phyloP scores from a whole-genome alignment of 2,888 invertebrate genomes.

The Cheilosia variabilis region DNA sequence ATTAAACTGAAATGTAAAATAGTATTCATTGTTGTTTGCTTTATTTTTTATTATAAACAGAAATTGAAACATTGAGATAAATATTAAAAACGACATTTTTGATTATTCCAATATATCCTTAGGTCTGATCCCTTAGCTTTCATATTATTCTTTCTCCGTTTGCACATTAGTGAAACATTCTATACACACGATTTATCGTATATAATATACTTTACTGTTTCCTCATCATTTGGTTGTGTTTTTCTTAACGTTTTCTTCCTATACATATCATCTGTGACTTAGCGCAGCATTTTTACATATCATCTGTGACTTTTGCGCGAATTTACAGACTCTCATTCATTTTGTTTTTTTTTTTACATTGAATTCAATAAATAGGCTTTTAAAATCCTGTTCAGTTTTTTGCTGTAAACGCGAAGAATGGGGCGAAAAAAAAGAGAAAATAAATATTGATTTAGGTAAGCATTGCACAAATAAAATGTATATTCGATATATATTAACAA shows the following conservation, averaged over 20 bases:
- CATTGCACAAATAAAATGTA: slow-evolving; percentile 57
- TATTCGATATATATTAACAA: slow-evolving; percentile 63
- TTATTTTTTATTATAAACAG: slow-evolving; percentile 29
- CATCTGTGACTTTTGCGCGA: slow-evolving; percentile 23
- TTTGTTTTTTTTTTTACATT: slow-evolving; percentile 5
- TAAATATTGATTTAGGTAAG: slow-evolving; percentile 44
- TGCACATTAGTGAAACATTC: not conserved
- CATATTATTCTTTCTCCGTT: not conserved
- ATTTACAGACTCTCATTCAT: slow-evolving; percentile 4
- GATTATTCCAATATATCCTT: not conserved
- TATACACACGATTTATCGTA: not conserved
- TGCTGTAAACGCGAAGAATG: slow-evolving; percentile 44
- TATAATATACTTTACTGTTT: not conserved
- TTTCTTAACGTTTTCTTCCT: slow-evolving; percentile 1
- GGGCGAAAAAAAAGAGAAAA: slow-evolving; percentile 18
- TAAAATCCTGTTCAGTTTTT: slow-evolving; percentile 34
- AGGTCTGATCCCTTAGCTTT: not conserved
- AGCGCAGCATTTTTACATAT: not conserved
- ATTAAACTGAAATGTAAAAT: slow-evolving; percentile 32
- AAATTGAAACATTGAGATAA: slow-evolving; percentile 29
- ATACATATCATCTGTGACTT: slow-evolving; percentile 1
- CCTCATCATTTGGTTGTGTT: not conserved
- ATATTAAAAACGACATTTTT: slow-evolving; percentile 7
- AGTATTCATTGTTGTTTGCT: not conserved
- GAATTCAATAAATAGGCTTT: slow-evolving; percentile 29